A percentile compares a stretch with the other conserved stretches of the same genome.
Evolutionary conservation across 2,797 vertebrate genomes (phyloP).

Genomic region (Ptychadena robeensis): DNA sequence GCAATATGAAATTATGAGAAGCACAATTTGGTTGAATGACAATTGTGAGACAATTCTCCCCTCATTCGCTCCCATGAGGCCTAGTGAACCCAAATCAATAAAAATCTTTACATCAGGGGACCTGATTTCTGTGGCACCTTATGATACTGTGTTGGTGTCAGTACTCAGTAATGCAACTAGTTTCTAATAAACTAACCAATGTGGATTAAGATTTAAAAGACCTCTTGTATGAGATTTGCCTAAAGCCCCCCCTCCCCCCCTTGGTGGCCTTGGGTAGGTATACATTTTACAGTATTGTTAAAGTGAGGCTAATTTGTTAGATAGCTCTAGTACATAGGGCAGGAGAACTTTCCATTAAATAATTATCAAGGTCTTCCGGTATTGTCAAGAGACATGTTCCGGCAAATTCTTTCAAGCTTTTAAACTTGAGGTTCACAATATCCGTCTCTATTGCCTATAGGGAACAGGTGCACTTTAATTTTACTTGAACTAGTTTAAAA

Average conservation of each 20-base stretch:
- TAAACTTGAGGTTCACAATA: background rate
- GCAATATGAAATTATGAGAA: background rate
- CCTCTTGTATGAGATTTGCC: background rate
- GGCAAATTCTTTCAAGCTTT: background rate
- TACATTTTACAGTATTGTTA: background rate
- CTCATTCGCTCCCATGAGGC: background rate
- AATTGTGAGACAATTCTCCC: background rate
- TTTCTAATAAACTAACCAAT: no score
- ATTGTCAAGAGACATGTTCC: background rate
- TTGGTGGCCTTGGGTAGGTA: background rate
- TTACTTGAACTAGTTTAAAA: constrained; percentile 83
- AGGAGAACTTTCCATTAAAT: background rate
- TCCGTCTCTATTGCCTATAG: constrained; percentile 2
- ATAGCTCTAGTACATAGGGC: background rate
- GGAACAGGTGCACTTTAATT: constrained; percentile 64
- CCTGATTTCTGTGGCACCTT: background rate
- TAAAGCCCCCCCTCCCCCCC: background rate
- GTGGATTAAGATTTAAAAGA: background rate
- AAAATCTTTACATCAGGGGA: background rate
- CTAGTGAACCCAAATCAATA: background rate
- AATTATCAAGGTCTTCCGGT: no score
- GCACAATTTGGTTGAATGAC: background rate
- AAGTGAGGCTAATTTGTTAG: background rate
- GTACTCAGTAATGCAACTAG: background rate
- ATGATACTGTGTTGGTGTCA: background rate